Percentiles rank a stretch among this genome's conserved stretches.
phyloP scores from a whole-genome alignment of 2,113 vertebrate species.

The Heteronetta atricapilla region DNA sequence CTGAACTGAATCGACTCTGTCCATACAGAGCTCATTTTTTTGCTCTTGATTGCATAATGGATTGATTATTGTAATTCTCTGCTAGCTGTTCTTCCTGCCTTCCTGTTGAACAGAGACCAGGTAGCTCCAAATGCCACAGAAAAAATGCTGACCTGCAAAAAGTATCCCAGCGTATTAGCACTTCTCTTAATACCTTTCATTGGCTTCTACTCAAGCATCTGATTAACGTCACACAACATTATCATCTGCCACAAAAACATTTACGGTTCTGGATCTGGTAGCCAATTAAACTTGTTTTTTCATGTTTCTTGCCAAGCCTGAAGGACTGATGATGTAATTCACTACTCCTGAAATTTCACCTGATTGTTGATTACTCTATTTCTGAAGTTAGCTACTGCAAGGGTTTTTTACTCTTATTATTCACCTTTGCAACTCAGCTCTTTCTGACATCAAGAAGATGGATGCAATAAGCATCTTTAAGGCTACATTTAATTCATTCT shows the following conservation, averaged over 20 bases:
- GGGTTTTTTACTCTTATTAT: background rate
- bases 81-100: background rate
- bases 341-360: constrained; percentile 45
- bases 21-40: background rate
- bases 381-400: constrained; percentile 30
- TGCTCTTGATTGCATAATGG: background rate
- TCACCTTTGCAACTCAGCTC: constrained; percentile 45
- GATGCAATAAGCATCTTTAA: constrained; percentile 58
- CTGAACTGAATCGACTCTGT: background rate
- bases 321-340: constrained; percentile 19
- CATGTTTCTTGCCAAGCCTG: constrained; percentile 14
- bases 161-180: background rate
- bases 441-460: constrained; percentile 14
- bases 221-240: background rate
- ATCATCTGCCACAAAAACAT: constrained; percentile 26
- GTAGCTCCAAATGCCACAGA: constrained; percentile 1
- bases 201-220: background rate
- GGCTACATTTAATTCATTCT: constrained; percentile 74
- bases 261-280: background rate
- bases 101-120: constrained; percentile 26
- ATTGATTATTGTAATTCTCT: background rate
- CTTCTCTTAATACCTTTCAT: background rate
- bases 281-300: constrained; percentile 6
- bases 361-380: constrained; percentile 53
- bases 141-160: constrained; percentile 34